A percentile compares a stretch with the other conserved stretches of the same genome.
These are phyloP conservation scores for Boloria selene DNA, from an alignment of 2,888 invertebrate species.

Conservation along the genomic window DNA sequence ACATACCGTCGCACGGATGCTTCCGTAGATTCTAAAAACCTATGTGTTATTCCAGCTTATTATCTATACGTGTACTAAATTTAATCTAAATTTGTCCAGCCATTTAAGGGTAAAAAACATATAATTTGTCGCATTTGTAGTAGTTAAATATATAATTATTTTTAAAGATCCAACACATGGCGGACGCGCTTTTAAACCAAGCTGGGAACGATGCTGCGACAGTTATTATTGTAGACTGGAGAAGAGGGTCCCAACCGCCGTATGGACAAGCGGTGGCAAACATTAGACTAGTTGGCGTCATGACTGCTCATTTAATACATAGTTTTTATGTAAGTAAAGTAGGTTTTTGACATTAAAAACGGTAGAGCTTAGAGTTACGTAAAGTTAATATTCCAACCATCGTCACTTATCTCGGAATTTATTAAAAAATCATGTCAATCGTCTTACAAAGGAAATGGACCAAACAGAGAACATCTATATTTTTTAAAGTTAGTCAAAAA, in stretches of 20 bases:
- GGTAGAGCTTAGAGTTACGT: background rate
- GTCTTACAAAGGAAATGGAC: too few relatives aligned
- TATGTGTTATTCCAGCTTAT: too few relatives aligned
- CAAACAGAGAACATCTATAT: too few relatives aligned
- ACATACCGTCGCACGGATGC: too few relatives aligned
- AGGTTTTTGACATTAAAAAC: too few relatives aligned
- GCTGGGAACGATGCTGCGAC: conserved; percentile 86
- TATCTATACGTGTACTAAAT: too few relatives aligned
- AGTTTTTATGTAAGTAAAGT: conserved; percentile 76
- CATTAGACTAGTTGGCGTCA: conserved; percentile 91
- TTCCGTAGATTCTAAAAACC: too few relatives aligned
- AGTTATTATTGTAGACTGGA: conserved; percentile 93
- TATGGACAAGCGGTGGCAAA: conserved; percentile 97
- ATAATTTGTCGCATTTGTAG: background rate
- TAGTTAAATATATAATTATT: conserved; percentile 6
- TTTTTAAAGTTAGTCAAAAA: too few relatives aligned
- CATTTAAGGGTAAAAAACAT: too few relatives aligned
- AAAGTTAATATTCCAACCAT: too few relatives aligned
- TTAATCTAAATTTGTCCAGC: too few relatives aligned
- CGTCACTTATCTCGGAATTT: background rate
- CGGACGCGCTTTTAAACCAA: conserved; percentile 85
- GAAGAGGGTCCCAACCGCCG: conserved; percentile 91
- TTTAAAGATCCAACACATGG: conserved; percentile 85
- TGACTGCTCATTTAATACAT: conserved; percentile 88
- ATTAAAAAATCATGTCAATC: background rate